phyloP scores from a whole-genome alignment of 2,797 vertebrate species.

The Myoxocephalus aenaeus region DNA sequence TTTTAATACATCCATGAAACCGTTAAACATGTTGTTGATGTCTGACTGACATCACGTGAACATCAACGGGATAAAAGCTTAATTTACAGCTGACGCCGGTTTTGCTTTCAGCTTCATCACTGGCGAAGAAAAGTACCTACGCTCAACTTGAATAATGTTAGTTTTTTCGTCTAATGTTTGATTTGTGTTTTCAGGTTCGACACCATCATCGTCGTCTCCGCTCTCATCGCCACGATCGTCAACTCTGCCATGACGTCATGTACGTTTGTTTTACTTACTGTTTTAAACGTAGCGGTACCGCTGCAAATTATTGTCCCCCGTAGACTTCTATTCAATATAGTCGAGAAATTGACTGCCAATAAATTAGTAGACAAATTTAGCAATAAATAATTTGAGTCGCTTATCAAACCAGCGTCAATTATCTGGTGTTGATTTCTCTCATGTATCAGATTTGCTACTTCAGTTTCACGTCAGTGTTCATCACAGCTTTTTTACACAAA shows the following conservation, averaged over 20 bases:
- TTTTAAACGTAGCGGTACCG: too few species aligned
- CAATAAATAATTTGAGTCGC: too few species aligned
- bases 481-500: too few species aligned
- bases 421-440: too few species aligned
- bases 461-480: too few species aligned
- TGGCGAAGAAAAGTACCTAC: neutral
- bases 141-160: neutral
- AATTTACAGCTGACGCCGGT: neutral
- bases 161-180: neutral
- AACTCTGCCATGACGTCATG: slow-evolving; percentile 87
- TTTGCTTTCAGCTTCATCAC: neutral
- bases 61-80: neutral
- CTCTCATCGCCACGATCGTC: slow-evolving; percentile 87
- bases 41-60: neutral
- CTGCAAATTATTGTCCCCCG: too few species aligned
- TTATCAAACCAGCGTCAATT: too few species aligned
- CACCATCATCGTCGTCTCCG: slow-evolving; percentile 89
- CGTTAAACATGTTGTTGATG: neutral
- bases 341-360: neutral
- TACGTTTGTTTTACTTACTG: slow-evolving; percentile 65
- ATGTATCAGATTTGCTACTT: too few species aligned
- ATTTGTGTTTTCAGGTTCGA: slow-evolving; percentile 88
- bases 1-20: slow-evolving; percentile 1
- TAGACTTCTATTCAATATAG: neutral
- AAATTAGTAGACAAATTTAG: too few species aligned